These are phyloP conservation scores for Heliconius sara DNA, from an alignment of 2,888 invertebrate genomes.

Conservation along the genomic window DNA sequence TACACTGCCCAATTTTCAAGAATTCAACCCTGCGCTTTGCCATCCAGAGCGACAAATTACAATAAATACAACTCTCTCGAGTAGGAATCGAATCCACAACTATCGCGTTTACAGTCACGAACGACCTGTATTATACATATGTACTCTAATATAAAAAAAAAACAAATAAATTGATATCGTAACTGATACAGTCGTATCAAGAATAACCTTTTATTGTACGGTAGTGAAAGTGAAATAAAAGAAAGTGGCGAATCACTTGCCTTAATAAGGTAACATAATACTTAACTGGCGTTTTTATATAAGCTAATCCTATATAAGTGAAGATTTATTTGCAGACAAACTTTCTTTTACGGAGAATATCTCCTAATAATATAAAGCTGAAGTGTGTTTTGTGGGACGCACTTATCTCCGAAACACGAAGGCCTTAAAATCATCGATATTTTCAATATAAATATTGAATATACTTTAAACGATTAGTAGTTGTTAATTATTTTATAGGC, in stretches of 20 bases:
- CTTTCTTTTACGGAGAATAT: neutral
- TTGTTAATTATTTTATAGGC: neutral
- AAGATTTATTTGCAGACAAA: neutral
- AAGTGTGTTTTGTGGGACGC: no score
- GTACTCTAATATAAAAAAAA: no score
- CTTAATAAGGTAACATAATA: conserved; percentile 24
- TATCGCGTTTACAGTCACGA: neutral
- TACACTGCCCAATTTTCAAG: no score
- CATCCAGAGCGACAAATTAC: neutral
- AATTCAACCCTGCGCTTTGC: no score
- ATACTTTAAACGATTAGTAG: no score
- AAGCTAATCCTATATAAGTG: neutral
- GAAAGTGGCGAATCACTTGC: conserved; percentile 32
- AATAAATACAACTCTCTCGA: neutral
- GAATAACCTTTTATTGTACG: conserved; percentile 21
- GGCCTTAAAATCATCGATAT: no score
- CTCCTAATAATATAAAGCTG: neutral
- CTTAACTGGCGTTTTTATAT: conserved; percentile 8
- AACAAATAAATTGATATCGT: neutral
- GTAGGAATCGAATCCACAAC: neutral
- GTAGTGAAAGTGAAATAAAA: conserved; percentile 24
- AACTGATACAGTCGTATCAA: conserved; percentile 5
- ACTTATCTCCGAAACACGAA: no score
- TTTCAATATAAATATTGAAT: no score
- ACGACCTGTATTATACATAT: no score